A percentile compares a stretch with the other conserved stretches of the same genome.
phyloP scores from a whole-genome alignment of 2,113 vertebrate species.

The Canis aureus region DNA sequence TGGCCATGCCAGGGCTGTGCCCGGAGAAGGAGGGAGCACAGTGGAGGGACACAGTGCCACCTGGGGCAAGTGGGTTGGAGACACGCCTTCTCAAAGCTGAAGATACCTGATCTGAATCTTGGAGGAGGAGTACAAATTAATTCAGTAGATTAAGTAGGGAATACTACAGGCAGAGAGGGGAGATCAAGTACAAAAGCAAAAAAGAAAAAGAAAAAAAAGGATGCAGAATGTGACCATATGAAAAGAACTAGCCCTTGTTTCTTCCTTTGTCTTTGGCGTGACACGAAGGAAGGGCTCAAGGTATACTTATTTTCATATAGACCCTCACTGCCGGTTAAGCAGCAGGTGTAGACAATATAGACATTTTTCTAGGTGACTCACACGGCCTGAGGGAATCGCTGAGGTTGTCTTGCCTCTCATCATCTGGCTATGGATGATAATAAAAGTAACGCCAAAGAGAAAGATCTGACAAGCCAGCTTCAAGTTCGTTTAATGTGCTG shows the following conservation, averaged over 20 bases:
- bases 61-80: not conserved
- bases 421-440: not conserved
- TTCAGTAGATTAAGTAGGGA: not conserved
- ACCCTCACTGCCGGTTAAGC: not conserved
- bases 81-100: not conserved
- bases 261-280: not conserved
- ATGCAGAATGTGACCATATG: not conserved
- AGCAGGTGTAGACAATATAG: not conserved
- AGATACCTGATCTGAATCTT: not conserved
- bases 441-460: not conserved
- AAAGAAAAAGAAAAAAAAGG: not conserved
- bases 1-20: not conserved
- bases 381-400: not conserved
- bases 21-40: not conserved
- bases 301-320: not conserved
- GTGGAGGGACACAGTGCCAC: not conserved
- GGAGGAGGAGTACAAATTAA: not conserved
- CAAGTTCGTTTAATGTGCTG: not conserved
- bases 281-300: not conserved
- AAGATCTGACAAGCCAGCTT: slow-evolving; percentile 3
- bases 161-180: not conserved
- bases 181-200: not conserved
- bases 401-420: not conserved
- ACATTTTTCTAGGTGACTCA: not conserved
- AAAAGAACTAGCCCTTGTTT: not conserved